A percentile compares a stretch with the other conserved stretches of the same genome.
phyloP scores from a whole-genome alignment of 2,888 invertebrate species.

The Sisyra terminalis region DNA sequence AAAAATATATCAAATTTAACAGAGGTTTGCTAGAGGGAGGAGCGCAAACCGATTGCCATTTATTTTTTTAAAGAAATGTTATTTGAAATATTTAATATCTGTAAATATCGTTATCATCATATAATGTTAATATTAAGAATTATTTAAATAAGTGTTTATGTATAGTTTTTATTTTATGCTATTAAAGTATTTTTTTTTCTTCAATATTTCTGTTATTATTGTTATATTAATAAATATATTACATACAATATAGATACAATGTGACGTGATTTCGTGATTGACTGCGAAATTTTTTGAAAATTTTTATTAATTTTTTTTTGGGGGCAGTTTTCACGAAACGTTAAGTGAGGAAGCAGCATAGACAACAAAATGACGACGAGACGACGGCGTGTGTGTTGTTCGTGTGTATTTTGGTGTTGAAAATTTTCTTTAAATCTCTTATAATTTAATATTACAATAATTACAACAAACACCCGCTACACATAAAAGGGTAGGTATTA shows the following conservation, averaged over 20 bases:
- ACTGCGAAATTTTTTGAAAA: neutral
- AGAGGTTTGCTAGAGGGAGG: too few relatives aligned
- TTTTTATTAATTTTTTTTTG: neutral
- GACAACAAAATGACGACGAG: too few relatives aligned
- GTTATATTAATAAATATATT: conserved; percentile 1
- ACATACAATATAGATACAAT: conserved; percentile 6
- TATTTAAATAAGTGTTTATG: conserved; percentile 1
- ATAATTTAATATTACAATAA: too few relatives aligned
- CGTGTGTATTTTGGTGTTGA: too few relatives aligned
- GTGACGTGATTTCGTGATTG: conserved; percentile 1
- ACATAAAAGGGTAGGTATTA: too few relatives aligned
- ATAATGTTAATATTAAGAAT: conserved; percentile 3
- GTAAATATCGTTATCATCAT: neutral
- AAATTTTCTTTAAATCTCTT: too few relatives aligned
- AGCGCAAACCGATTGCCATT: too few relatives aligned
- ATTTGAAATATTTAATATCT: neutral
- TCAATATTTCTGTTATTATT: neutral
- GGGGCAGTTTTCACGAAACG: neutral
- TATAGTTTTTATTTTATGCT: conserved; percentile 12
- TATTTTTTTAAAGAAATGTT: conserved; percentile 2
- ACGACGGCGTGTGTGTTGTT: too few relatives aligned
- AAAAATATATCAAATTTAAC: too few relatives aligned
- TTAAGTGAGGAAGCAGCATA: too few relatives aligned
- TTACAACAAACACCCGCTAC: too few relatives aligned
- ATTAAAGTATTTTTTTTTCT: conserved; percentile 2